Evolutionary conservation across 2,797 vertebrate genomes (phyloP), one percentile per base, ranked within the genome.

Genomic region (Diplodus sargus): DNA sequence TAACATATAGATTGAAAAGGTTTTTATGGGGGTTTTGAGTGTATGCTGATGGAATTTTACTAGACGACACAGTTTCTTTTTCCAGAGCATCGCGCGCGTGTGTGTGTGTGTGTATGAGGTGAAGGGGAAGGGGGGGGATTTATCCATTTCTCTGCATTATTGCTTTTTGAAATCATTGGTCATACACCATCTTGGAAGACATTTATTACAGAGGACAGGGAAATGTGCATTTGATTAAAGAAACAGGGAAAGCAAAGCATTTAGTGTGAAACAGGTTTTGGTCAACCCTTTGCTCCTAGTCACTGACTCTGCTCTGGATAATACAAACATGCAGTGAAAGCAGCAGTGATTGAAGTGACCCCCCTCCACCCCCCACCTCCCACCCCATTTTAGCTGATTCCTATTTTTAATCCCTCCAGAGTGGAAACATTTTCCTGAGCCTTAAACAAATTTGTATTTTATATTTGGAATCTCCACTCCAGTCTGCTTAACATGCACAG

Each of bases 1-100:
- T 99, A 99, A 97, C 98, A 99, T 98, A 99, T 99, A 99, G 97
- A 99, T 99, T 98, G 98, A 99, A 99, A 98, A 97, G 96, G 96
- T 97, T 98, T 93, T 98, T 97, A 96, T 96, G 96, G 93, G 95
- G 96, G 70, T 92, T 97, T 95, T 93, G 94, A 95, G 96, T 96
- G 95, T 91, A 89, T 91, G 92, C 90, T 92, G 92, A 93, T 95
- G 92, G 93, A 96, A 96, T 96, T 95, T 95, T 94, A 94, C 93
- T 90, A 93, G 92, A 93, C 86, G 91, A 93, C 88, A 90, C 83
- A 89, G 82, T 93, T 95, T 92, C 85, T 93, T 91, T 91, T 92
- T 91, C 89, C 85, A 93, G 80, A 88, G 86, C 86, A 87, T 92
- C 87, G 66, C 20, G 30, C n/a, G 68, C 77, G 79, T 89, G 83